Evolutionary conservation across 2,888 invertebrate species (phyloP), one percentile per base, ranked within the genome.

Genomic region (Callyntrura guangdongensis): DNA sequence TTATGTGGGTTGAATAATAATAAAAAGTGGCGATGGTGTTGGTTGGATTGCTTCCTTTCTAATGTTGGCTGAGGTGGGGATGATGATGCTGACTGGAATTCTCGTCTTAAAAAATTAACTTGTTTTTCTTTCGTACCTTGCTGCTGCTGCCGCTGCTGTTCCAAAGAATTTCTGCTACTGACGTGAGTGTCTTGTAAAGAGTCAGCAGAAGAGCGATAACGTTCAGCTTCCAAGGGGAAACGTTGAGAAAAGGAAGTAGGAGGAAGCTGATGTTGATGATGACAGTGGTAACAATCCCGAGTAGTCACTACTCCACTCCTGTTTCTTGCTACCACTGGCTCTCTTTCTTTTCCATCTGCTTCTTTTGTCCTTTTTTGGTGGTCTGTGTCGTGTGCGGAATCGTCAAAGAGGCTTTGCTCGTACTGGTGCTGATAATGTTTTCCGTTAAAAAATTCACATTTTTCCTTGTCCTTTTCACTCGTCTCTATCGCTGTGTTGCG

Each of bases 301-400:
- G 25, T 49, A 77, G 22, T n/a, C 3, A 6, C 79, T 25, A 22
- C 56, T 27, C 27, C 53, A 20, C 74, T 20, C 4, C 74, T 45
- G 22, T 27, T 12, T 45, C 45, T 36, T 9, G 61, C 64, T n/a
- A 64, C 64, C 27, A 59, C 27, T 81, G 56, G 22, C 56, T 64
- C 64, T 45, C 45, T 36, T 82, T 64, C 64, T 25, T 22, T 64
- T 82, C 61, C 82, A 27, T 89, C 74, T 64, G 59, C 82, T 88
- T 67, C 56, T 53, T 61, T 53, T 69, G 67, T 84, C 84, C 69
- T 64, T 64, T 82, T 82, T 64, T 64, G 22, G 17, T 61, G 27
- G 1, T 64, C 1, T 25, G 8, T 8, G 61, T 56, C 81, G 81
- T 81, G 81, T 61, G 27, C 17, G 45, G 82, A 82, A 82, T 82